Conservation (phyloP, 2,113 vertebrate species). For the Falcunculus frontatus region DNA sequence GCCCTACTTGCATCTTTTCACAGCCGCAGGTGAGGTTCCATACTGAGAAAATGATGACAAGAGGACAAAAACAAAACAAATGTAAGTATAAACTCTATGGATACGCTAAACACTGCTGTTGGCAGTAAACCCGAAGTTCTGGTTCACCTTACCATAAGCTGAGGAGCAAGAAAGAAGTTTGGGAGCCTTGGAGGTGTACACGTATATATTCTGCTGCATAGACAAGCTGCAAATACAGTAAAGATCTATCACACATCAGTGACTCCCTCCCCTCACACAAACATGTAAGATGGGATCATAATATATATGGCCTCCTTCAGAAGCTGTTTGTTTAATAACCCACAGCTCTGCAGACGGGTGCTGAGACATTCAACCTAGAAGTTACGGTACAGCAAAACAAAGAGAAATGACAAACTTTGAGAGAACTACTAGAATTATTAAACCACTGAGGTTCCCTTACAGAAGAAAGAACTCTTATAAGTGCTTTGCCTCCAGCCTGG, state of each 20-base stretch:
- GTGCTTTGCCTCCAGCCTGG: neutral
- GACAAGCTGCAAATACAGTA: neutral
- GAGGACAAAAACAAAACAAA: neutral
- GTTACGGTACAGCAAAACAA: neutral
- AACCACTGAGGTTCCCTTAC: neutral
- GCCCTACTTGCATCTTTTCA: neutral
- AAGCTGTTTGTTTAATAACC: neutral
- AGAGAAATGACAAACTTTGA: neutral
- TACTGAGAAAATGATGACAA: neutral
- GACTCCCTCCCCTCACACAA: neutral
- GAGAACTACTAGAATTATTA: neutral
- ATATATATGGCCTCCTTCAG: neutral
- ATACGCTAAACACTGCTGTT: accelerated
- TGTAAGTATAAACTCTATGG: neutral
- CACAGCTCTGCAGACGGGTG: neutral
- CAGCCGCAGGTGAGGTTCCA: neutral
- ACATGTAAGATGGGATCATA: neutral
- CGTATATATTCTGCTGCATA: accelerated
- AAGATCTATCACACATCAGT: neutral
- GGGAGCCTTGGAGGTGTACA: neutral
- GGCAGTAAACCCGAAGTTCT: neutral
- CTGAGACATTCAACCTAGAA: neutral
- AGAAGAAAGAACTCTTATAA: neutral
- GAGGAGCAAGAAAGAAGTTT: neutral
- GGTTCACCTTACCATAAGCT: neutral